Conservation (phyloP, 92 coral and sea anemone species). For the Ricordea florida region DNA sequence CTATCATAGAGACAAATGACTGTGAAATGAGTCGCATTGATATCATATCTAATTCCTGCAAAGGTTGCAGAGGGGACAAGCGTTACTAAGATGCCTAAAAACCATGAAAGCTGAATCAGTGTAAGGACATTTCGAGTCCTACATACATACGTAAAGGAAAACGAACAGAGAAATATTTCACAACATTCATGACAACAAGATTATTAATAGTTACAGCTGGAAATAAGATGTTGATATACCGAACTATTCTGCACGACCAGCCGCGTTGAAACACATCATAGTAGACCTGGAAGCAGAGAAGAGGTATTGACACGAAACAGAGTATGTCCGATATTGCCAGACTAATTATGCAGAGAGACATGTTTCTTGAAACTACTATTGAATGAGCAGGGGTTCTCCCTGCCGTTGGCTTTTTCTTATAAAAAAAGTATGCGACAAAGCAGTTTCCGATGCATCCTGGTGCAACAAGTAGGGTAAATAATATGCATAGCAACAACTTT, state of each 20-base stretch:
- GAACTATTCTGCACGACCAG: slow-evolving; percentile 7
- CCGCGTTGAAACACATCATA: slow-evolving; percentile 5
- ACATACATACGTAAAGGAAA: neutral
- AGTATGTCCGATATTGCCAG: neutral
- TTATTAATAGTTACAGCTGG: neutral
- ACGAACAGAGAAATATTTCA: slow-evolving; percentile 7
- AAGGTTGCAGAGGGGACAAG: neutral
- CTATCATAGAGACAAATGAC: neutral
- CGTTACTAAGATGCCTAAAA: neutral
- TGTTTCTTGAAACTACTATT: too few relatives aligned
- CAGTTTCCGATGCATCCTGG: too few relatives aligned
- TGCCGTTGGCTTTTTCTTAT: too few relatives aligned
- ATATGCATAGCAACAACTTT: too few relatives aligned
- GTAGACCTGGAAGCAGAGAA: neutral
- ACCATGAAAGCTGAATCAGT: neutral
- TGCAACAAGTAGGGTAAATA: too few relatives aligned
- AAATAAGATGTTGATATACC: neutral
- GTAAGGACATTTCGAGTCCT: neutral
- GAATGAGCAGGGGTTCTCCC: too few relatives aligned
- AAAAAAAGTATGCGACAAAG: too few relatives aligned
- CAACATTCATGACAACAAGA: neutral
- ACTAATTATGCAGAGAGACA: too few relatives aligned
- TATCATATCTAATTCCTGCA: neutral
- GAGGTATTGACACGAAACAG: neutral
- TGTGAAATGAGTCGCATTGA: slow-evolving; percentile 5